A percentile compares a stretch with the other conserved stretches of the same genome.
Evolutionary conservation across 2,888 invertebrate genomes (phyloP).

Genomic region (Phlogophora meticulosa): DNA sequence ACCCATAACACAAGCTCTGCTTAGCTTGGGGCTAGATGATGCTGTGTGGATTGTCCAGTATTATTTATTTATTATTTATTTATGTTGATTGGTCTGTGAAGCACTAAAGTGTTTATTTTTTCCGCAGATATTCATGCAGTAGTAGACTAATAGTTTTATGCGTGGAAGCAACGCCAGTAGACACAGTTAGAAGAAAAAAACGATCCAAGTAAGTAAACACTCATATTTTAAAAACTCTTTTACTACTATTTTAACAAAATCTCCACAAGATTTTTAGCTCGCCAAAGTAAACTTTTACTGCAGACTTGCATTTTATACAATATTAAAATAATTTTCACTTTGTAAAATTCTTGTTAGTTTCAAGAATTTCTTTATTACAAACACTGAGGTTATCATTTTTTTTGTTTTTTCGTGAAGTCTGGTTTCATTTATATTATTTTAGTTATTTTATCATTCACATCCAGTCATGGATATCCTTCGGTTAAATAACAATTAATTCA

Average conservation of each 20-base stretch:
- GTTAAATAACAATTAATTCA: neutral
- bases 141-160: slow-evolving; percentile 97
- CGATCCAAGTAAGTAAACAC: slow-evolving; percentile 84
- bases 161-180: slow-evolving; percentile 95
- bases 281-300: slow-evolving; percentile 10
- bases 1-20: too few species aligned
- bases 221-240: neutral
- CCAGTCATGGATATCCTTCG: too few species aligned
- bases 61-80: too few species aligned
- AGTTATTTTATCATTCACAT: too few species aligned
- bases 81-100: neutral
- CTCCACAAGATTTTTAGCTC: slow-evolving; percentile 21
- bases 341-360: neutral
- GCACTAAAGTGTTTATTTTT: neutral
- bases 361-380: slow-evolving; percentile 1
- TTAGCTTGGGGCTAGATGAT: too few species aligned
- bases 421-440: neutral
- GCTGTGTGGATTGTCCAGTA: too few species aligned
- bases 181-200: slow-evolving; percentile 91
- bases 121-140: slow-evolving; percentile 94
- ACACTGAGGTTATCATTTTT: neutral
- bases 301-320: slow-evolving; percentile 6
- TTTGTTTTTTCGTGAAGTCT: neutral
- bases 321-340: slow-evolving; percentile 20
- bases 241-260: slow-evolving; percentile 23